phyloP scores from a whole-genome alignment of 2,797 vertebrate species.

The Phalanger gymnotis region DNA sequence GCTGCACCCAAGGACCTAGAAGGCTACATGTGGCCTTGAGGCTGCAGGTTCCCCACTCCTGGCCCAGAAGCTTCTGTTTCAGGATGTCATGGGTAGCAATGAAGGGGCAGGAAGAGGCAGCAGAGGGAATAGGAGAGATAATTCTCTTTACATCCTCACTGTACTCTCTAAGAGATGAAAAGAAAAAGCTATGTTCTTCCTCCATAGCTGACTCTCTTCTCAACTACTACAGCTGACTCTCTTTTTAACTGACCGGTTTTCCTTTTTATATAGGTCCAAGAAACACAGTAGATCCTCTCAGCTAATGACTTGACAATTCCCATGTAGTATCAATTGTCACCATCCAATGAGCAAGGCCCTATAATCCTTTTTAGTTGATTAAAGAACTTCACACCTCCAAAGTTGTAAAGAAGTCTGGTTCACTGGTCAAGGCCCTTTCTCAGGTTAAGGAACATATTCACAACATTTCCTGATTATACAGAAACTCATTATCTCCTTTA shows the following conservation, averaged over 20 bases:
- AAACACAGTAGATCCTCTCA: not conserved
- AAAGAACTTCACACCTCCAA: not conserved
- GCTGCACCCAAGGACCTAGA: too few species aligned
- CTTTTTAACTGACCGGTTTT: not conserved
- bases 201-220: not conserved
- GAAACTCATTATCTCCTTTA: not conserved
- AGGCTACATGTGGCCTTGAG: too few species aligned
- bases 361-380: too few species aligned
- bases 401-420: not conserved
- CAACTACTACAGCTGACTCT: too few species aligned
- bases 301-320: not conserved
- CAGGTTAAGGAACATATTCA: not conserved
- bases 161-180: not conserved
- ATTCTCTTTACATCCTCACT: not conserved
- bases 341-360: not conserved
- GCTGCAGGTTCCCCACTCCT: too few species aligned
- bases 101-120: not conserved
- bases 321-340: not conserved
- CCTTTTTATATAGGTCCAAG: not conserved
- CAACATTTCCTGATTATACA: not conserved
- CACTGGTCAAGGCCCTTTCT: not conserved
- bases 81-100: not conserved
- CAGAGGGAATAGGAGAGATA: not conserved
- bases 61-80: not conserved
- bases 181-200: not conserved